phyloP scores from a whole-genome alignment of 2,113 vertebrate species.

The Odocoileus virginianus region DNA sequence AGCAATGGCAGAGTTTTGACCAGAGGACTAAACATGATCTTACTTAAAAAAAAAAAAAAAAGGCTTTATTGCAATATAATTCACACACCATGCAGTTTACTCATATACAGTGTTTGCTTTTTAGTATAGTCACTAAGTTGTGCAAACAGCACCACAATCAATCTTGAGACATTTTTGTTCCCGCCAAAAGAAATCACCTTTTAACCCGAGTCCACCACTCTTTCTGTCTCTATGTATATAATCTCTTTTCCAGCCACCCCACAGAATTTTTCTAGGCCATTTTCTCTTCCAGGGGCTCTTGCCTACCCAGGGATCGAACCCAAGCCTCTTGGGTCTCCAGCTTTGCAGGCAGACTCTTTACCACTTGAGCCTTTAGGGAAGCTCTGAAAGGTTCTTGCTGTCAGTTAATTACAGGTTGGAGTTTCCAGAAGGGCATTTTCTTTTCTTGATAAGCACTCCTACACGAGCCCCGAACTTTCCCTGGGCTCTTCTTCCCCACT shows the following conservation, averaged over 20 bases:
- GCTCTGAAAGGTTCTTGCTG: not conserved
- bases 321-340: not conserved
- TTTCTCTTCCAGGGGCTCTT: not conserved
- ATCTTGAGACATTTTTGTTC: not conserved
- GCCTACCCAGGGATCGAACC: not conserved
- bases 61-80: not conserved
- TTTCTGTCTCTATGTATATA: not conserved
- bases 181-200: not conserved
- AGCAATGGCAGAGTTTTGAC: not conserved
- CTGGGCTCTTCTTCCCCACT: not conserved
- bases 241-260: not conserved
- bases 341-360: not conserved
- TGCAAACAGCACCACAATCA: not conserved
- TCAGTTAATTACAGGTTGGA: not conserved
- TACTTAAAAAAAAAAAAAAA: not conserved
- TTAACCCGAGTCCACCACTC: not conserved
- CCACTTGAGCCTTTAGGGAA: not conserved
- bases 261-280: not conserved
- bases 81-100: not conserved
- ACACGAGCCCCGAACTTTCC: not conserved
- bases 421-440: not conserved
- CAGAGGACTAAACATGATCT: not conserved
- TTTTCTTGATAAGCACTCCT: not conserved
- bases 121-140: not conserved
- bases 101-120: not conserved